Base-by-base conservation (phyloP, 2,113 vertebrate species). In the Lophura nycthemera region DNA sequence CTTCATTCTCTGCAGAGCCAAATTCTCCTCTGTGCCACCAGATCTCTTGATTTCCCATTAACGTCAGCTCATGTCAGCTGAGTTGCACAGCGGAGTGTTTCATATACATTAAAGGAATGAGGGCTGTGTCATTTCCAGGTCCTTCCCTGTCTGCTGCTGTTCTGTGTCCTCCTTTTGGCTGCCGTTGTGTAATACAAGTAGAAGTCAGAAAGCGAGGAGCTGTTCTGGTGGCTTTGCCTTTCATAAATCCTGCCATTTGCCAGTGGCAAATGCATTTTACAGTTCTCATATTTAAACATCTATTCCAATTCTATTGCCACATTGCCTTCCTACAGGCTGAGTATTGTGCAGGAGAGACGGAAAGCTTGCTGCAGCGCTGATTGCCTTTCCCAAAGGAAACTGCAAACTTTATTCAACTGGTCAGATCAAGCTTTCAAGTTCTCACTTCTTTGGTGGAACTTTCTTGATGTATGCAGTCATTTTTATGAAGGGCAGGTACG, bases 341-440 rank as follows among this genome's bases (percentile, higher is more conserved):
- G 10, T 78, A 69, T 81, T 47, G 12, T n/a, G 63, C 25, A 17
- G 0, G 1, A 9, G 25, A 56, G 27, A 48, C 65, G 47, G 34
- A 81, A 78, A 91, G 70, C 34, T 80, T 78, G 22, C 59, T 78
- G 72, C 61, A 75, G 43, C 57, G 17, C 27, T 21, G 54, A 21
- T 54, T 65, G 48, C 57, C 48, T 93, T 90, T 86, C 36, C 69
- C 40, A 25, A 30, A 42, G 38, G 48, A 90, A 93, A 65, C 21
- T 54, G 52, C 43, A 94, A 93, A 96, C 85, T 95, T 97, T 78
- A 36, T 57, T 95, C 88, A 89, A 22, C 63, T 86, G 88, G 86
- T 91, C 88, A 84, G 92, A 54, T 42, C 66, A 71, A 79, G 42
- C 38, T 91, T 78, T 75, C 73, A 83, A 1, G n/a, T 75, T 95